Evolutionary conservation across 2,113 vertebrate species (phyloP), one percentile per base, ranked within the genome.

Genomic region (Phocoena phocoena): DNA sequence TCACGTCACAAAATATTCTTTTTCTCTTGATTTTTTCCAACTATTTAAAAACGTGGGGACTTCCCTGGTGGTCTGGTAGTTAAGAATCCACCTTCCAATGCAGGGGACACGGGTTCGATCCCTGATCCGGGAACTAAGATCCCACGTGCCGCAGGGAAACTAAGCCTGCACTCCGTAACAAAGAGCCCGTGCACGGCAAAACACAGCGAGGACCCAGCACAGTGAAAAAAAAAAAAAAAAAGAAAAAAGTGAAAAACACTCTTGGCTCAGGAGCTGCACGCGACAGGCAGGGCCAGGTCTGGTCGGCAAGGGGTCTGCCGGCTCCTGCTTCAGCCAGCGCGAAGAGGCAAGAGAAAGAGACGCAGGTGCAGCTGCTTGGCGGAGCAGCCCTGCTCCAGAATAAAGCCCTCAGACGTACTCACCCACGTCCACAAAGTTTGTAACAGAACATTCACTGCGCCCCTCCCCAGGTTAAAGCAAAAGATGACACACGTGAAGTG

Each of bases 291-390:
- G 36, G 55, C 21, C 28, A n/a, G 62, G 38, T 11, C 25, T 17
- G 4, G 6, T 15, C 26, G 26, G 15, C 23, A 60, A 28, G 25
- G 0, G 8, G 26, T 4, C 8, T 25, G 13, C 77, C 6, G 0
- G 55, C 13, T 6, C 31, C 60, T 25, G 62, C 2, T 44, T 79
- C 26, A 18, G 60, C 38, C 44, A 77, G 68, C 1, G 14, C 31
- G 2, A 58, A 11, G 5, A 47, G 25, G 25, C 28, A 31, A 8
- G 33, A 70, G 33, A 79, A 41, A 71, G 17, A 62, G 58, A n/a
- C 0, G n/a, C 67, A 60, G 31, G 17, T 0, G 3, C 3, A 47
- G 31, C 20, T 41, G 26, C 26, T 7, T 26, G 88, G 41, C 14
- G 41, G 14, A n/a, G 73, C 6, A 47, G 20, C 9, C 20, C 74